Percentiles rank a stretch among this genome's conserved stretches.
phyloP scores from a whole-genome alignment of 2,797 vertebrate genomes.

The Danio choprae region DNA sequence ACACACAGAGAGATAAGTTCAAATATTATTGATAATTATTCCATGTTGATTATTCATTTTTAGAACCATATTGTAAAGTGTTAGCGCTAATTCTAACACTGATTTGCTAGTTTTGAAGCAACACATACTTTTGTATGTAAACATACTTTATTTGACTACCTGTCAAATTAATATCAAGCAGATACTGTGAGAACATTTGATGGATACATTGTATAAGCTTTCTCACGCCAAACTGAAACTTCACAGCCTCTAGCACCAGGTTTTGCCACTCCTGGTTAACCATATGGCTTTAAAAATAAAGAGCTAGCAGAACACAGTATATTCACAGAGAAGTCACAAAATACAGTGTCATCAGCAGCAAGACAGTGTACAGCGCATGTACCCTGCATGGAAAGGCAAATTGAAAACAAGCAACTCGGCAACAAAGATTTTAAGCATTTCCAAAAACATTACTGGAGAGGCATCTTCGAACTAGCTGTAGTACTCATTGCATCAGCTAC shows the following conservation, averaged over 20 bases:
- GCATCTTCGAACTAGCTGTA: conserved; percentile 17
- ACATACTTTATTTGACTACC: not conserved
- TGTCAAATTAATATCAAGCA: conserved; percentile 17
- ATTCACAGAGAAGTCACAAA: conserved; percentile 43
- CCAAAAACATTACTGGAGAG: conserved; percentile 29
- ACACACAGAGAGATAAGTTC: no score
- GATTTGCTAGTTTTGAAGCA: conserved; percentile 17
- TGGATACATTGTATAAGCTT: conserved; percentile 12
- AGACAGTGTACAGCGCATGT: conserved; percentile 39
- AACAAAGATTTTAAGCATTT: conserved; percentile 67
- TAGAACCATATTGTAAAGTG: conserved; percentile 5
- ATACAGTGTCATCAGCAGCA: conserved; percentile 55
- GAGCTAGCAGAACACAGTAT: conserved; percentile 14
- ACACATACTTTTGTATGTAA: conserved; percentile 1
- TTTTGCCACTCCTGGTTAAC: conserved; percentile 52
- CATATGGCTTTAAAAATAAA: conserved; percentile 54
- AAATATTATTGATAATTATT: not conserved
- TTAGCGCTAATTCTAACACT: conserved; percentile 20
- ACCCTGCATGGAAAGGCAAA: conserved; percentile 48
- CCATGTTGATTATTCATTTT: not conserved
- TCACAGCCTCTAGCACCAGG: conserved; percentile 41
- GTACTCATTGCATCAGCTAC: conserved; percentile 46
- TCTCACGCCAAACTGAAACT: conserved; percentile 14
- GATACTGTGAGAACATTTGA: conserved; percentile 7
- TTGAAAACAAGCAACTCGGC: conserved; percentile 68